Base-by-base conservation (phyloP, 2,113 vertebrate species). In the Eubucco bourcierii region DNA sequence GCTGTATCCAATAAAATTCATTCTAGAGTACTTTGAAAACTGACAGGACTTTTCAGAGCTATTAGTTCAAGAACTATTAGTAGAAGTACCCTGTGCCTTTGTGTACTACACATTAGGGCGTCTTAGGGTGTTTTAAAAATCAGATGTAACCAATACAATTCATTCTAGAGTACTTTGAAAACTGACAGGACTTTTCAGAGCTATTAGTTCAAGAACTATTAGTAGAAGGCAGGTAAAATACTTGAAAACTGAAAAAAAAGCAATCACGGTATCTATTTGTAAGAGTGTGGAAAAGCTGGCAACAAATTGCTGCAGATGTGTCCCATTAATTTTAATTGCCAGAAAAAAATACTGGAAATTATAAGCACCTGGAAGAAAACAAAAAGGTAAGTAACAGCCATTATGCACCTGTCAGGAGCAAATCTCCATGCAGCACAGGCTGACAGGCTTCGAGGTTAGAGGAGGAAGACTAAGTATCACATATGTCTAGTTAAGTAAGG, bases 41-140 rank as follows among this genome's bases (percentile, higher is more conserved):
- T 89, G 78, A 72, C 87, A 94, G 73, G 91, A 91, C 34, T 92
- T 95, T 59, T 80, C 78, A 92, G 87, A 92, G 55, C 63, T 89
- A 81, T 89, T 84, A 82, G 29, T 61, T 82, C 75, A 87, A 79
- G 63, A 89, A 28, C 59, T 79, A 53, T 44, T 39, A 39, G 37
- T 39, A 39, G 37, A 39, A 39, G 37, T 39, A 39, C 37, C 37
- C 37, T 39, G 37, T 39, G 37, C 10, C 37, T 39, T 39, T 39
- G 10, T 39, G 37, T 39, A 39, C 37, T 39, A 39, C 37, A 39
- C 37, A 39, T 39, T 39, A 39, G 37, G 37, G 37, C 11, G 37
- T 39, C 37, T n/a, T n/a, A 15, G 66, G 37, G 1, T 84, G 66
- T 75, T 87, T 93, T 80, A 37, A 64, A 91, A 84, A 88, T 90